These are phyloP conservation scores for Furcifer pardalis DNA, from an alignment of 2,797 vertebrate genomes.

Conservation along the genomic window DNA sequence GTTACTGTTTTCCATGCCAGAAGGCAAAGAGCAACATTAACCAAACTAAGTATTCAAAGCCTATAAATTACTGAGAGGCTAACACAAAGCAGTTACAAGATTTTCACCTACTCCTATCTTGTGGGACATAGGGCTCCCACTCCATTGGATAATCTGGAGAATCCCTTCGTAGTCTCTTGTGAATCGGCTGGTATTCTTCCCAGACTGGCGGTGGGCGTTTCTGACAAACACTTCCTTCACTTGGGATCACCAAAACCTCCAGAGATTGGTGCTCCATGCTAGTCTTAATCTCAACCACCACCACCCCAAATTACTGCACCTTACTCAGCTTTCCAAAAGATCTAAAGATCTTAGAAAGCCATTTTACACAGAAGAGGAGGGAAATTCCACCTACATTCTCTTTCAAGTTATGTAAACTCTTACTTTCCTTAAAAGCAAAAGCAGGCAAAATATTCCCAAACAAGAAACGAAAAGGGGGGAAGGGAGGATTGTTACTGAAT, in stretches of 20 bases:
- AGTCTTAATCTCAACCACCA: background rate
- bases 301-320: background rate
- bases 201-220: background rate
- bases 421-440: background rate
- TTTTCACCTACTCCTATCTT: background rate
- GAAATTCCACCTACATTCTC: background rate
- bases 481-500: background rate
- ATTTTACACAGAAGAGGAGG: background rate
- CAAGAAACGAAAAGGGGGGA: too few species aligned
- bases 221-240: accelerated
- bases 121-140: background rate
- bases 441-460: background rate
- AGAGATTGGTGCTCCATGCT: background rate
- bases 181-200: background rate
- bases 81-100: background rate
- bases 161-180: background rate
- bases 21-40: background rate
- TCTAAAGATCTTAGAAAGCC: background rate
- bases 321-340: background rate
- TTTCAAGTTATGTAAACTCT: background rate
- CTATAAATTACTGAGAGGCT: background rate
- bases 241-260: background rate
- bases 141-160: background rate
- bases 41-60: background rate
- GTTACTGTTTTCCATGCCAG: background rate